Evolutionary conservation across 2,888 invertebrate genomes (phyloP), one percentile per base, ranked within the genome.

Genomic region (Punctoribates punctum): DNA sequence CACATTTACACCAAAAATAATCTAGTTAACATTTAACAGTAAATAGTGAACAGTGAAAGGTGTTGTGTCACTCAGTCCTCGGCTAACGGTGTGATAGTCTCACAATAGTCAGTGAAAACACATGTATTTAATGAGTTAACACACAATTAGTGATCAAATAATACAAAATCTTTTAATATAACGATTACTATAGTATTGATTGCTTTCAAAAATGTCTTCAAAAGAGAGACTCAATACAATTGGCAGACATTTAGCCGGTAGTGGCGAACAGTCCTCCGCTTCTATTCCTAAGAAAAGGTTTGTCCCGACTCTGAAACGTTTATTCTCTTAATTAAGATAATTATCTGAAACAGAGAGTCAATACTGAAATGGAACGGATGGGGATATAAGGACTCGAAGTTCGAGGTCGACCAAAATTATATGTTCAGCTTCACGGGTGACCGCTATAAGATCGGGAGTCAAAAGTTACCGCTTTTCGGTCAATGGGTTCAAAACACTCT

Each of bases 281-380:
- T 20, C 72, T 11, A 46, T 72, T 9, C 72, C 72, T 9, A 72
- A 72, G 72, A 46, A 72, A 48, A 42, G 72, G 72, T 72, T 46
- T 20, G 42, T 42, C 11, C 13, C 1, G 13, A 6, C 11, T 42
- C 42, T 42, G 1, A 20, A 23, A 54, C 48, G 11, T 48, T 48
- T 54, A 23, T 15, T 67, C 11, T 67, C 20, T 25, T 29, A n/a
- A 34, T 67, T 67, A 25, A 11, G 17, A n/a, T n/a, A 20, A 48
- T 86, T 86, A 77, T 86, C n/a, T n/a, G n/a, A 96, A 29, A 3
- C 29, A 60, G 96, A 82, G 94, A 96, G 85, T 91, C 95, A 75
- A 84, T 93, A 48, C 86, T 98, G 73, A 97, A 96, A 86, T 98
- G 98, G 98, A 96, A 97, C 86, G 99, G 99, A 27, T 99, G 99